Conservation (phyloP, 2,888 invertebrate species). For the Platerodrilus igneus region DNA sequence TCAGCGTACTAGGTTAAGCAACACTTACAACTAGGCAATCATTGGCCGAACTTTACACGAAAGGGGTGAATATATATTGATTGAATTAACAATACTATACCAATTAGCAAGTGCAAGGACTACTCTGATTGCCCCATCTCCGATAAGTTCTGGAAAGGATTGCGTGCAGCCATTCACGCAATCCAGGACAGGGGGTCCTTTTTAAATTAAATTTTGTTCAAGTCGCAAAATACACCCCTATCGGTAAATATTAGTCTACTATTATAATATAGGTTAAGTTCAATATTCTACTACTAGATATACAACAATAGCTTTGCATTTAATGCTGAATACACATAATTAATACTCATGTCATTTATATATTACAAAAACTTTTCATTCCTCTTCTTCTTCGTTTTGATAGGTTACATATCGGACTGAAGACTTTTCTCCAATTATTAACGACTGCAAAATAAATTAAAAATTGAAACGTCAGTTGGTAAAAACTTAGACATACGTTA, state of each 20-base stretch:
- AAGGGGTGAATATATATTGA: too few relatives aligned
- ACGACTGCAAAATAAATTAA: conserved; percentile 63
- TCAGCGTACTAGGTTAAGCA: too few relatives aligned
- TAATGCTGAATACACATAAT: conserved; percentile 4
- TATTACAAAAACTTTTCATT: conserved; percentile 42
- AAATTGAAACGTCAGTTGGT: too few relatives aligned
- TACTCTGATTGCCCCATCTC: conserved; percentile 49
- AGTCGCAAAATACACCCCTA: conserved; percentile 15
- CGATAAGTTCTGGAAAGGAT: conserved; percentile 45
- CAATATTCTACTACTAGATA: too few relatives aligned
- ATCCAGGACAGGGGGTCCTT: conserved; percentile 44
- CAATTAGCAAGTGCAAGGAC: too few relatives aligned
- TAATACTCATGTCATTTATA: conserved; percentile 14
- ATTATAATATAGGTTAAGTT: too few relatives aligned
- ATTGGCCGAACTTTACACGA: conserved; percentile 37
- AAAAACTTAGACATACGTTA: too few relatives aligned
- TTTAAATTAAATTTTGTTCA: conserved; percentile 15
- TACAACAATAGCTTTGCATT: too few relatives aligned
- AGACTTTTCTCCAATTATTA: conserved; percentile 86
- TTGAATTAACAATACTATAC: too few relatives aligned
- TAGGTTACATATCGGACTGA: conserved; percentile 94
- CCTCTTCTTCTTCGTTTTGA: conserved; percentile 87
- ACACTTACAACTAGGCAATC: too few relatives aligned
- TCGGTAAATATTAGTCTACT: conserved; percentile 14
- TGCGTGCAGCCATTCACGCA: conserved; percentile 64